Evolutionary conservation across 2,888 invertebrate genomes (phyloP).

Genomic region (Drosophila meridionalis): DNA sequence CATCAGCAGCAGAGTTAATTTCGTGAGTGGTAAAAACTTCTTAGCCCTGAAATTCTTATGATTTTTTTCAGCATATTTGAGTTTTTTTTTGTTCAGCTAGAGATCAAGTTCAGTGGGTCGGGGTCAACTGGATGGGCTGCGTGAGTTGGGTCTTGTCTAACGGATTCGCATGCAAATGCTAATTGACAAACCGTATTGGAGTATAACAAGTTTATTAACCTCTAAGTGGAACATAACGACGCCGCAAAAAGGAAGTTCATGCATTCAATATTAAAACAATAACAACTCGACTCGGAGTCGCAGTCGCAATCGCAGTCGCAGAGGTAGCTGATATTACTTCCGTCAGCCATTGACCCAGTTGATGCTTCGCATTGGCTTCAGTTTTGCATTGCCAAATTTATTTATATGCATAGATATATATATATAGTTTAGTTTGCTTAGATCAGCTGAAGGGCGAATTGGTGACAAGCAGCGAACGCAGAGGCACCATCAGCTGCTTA

Average conservation of each 20-base stretch:
- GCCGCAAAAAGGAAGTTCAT: slow-evolving; percentile 35
- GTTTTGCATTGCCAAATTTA: slow-evolving; percentile 55
- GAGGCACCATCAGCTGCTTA: not conserved
- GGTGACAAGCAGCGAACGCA: slow-evolving; percentile 32
- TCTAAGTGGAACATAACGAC: slow-evolving; percentile 69
- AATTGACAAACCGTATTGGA: slow-evolving; percentile 50
- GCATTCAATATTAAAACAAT: slow-evolving; percentile 16
- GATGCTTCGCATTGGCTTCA: slow-evolving; percentile 24
- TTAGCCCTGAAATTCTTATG: slow-evolving; percentile 59
- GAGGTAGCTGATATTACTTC: slow-evolving; percentile 43
- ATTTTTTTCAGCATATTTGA: slow-evolving; percentile 1
- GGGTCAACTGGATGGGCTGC: slow-evolving; percentile 62
- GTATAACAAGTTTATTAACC: slow-evolving; percentile 75
- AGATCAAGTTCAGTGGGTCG: slow-evolving; percentile 77
- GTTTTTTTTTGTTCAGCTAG: slow-evolving; percentile 6
- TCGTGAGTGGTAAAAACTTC: slow-evolving; percentile 43
- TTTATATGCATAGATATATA: slow-evolving; percentile 14
- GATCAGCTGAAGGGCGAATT: slow-evolving; percentile 47
- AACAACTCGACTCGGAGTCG: slow-evolving; percentile 7
- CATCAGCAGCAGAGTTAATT: not conserved
- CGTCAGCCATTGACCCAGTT: slow-evolving; percentile 74
- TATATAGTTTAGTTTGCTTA: slow-evolving; percentile 13
- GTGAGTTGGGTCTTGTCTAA: slow-evolving; percentile 36
- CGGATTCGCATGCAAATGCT: slow-evolving; percentile 62
- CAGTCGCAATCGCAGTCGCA: not conserved